Percentiles rank a stretch among this genome's conserved stretches.
phyloP scores from a whole-genome alignment of 2,113 vertebrate species.

The Saguinus midas region DNA sequence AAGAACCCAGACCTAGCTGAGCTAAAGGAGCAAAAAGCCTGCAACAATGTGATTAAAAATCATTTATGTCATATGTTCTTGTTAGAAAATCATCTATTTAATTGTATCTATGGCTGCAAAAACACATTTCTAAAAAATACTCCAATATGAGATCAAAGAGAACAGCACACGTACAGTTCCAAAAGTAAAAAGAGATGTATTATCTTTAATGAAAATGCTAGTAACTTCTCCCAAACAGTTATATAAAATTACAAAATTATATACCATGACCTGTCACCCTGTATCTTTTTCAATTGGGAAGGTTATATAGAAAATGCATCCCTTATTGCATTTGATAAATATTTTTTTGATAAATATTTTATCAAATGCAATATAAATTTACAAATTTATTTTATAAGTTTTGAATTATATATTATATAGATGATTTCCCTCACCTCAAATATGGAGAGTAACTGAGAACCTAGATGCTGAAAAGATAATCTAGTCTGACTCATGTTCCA shows the following conservation, averaged over 20 bases:
- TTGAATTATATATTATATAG: not conserved
- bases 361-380: not conserved
- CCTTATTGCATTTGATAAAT: conserved; percentile 16
- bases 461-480: not conserved
- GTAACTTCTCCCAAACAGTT: not conserved
- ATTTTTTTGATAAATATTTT: conserved; percentile 41
- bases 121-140: not conserved
- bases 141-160: not conserved
- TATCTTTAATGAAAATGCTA: not conserved
- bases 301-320: not conserved
- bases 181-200: not conserved
- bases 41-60: not conserved
- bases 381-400: conserved; percentile 13
- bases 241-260: conserved; percentile 36
- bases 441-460: not conserved
- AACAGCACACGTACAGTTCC: rapidly evolving
- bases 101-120: not conserved
- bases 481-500: not conserved
- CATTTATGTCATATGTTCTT: not conserved
- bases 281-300: not conserved
- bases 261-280: not conserved
- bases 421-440: not conserved
- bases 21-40: too few relatives aligned
- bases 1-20: too few relatives aligned
- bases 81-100: not conserved